Conservation (phyloP, 2,888 invertebrate species). For the Germaria angustata region DNA sequence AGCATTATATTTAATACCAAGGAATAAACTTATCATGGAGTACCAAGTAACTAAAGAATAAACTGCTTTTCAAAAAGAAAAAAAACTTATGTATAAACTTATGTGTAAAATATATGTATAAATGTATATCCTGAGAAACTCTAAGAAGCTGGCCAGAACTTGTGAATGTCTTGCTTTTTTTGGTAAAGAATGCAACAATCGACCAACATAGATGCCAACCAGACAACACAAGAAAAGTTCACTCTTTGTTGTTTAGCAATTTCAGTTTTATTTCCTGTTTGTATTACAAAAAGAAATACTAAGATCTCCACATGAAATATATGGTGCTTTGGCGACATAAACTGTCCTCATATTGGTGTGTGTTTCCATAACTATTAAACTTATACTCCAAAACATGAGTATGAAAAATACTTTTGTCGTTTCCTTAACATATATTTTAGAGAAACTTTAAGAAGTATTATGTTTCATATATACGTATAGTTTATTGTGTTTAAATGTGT, state of each 20-base stretch:
- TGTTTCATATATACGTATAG: slow-evolving; percentile 28
- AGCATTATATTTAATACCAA: neutral
- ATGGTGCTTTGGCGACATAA: slow-evolving; percentile 67
- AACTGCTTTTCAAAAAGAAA: slow-evolving; percentile 17
- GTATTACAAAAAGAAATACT: neutral
- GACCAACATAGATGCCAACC: slow-evolving; percentile 45
- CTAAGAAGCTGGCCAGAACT: slow-evolving; percentile 32
- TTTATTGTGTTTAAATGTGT: slow-evolving; percentile 5
- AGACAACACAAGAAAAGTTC: slow-evolving; percentile 77
- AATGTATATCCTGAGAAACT: slow-evolving; percentile 8
- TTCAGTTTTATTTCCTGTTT: slow-evolving; percentile 26
- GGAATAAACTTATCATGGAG: slow-evolving; percentile 1
- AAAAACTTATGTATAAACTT: neutral
- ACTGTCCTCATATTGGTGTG: slow-evolving; percentile 62
- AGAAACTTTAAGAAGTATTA: slow-evolving; percentile 53
- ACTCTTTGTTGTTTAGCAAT: slow-evolving; percentile 60
- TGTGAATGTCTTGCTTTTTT: neutral
- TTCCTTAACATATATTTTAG: slow-evolving; percentile 45
- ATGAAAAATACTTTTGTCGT: slow-evolving; percentile 36
- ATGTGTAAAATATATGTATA: neutral
- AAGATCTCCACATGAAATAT: slow-evolving; percentile 59
- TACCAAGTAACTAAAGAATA: slow-evolving; percentile 15
- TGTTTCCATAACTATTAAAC: slow-evolving; percentile 44
- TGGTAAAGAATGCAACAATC: slow-evolving; percentile 37
- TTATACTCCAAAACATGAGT: neutral